Percentiles rank a stretch among this genome's conserved stretches.
These are phyloP conservation scores for Salvator merianae DNA, from an alignment of 2,113 vertebrate species.

Conservation along the genomic window DNA sequence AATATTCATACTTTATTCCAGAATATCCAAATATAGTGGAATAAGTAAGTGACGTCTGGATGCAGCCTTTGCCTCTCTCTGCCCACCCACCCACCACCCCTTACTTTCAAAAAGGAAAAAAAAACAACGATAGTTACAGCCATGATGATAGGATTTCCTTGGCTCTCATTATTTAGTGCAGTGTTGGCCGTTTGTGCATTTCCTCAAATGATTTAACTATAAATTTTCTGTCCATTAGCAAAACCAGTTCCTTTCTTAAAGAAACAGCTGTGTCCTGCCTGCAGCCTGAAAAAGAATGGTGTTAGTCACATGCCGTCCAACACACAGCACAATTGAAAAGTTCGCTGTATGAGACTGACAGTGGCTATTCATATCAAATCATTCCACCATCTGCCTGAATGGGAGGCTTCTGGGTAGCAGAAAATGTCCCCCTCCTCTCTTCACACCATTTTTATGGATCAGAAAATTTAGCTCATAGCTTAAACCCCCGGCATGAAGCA, in stretches of 20 bases:
- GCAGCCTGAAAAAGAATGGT: conserved; percentile 68
- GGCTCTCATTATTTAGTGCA: conserved; percentile 25
- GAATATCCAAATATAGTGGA: no score
- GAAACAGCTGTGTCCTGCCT: conserved; percentile 71
- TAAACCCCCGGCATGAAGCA: conserved; percentile 51
- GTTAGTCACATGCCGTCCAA: conserved; percentile 71
- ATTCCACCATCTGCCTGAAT: conserved; percentile 77
- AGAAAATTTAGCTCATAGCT: conserved; percentile 48
- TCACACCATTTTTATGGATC: conserved; percentile 12
- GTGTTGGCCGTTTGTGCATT: conserved; percentile 16
- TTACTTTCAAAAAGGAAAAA: conserved; percentile 32
- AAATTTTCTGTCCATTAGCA: conserved; percentile 31
- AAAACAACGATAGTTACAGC: conserved; percentile 30
- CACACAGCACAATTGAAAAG: conserved; percentile 72
- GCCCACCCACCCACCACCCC: not conserved
- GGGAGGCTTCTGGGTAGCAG: conserved; percentile 61
- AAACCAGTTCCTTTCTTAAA: conserved; percentile 50
- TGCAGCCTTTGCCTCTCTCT: no score
- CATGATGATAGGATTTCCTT: conserved; percentile 43
- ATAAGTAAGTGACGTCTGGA: no score
- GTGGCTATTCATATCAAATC: conserved; percentile 69
- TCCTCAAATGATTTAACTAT: conserved; percentile 37
- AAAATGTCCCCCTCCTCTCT: conserved; percentile 46
- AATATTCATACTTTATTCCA: no score
- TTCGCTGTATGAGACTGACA: conserved; percentile 72